These are phyloP conservation scores for Stegodyphus dumicola DNA, from an alignment of 1,140 invertebrate genomes.

Conservation along the genomic window DNA sequence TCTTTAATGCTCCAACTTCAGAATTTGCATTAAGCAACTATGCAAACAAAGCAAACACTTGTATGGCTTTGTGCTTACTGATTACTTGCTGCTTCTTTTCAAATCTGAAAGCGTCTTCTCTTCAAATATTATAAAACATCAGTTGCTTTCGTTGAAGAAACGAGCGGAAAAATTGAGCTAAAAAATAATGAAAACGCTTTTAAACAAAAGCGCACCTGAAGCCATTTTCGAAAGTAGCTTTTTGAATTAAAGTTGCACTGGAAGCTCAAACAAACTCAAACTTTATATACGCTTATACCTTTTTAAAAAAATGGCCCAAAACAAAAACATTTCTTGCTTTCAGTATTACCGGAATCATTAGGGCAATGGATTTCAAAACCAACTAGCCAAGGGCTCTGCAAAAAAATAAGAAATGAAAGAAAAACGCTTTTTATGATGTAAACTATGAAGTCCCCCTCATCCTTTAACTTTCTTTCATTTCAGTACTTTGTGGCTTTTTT, in stretches of 20 bases:
- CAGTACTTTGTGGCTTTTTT: conserved; percentile 16
- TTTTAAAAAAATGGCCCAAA: conserved; percentile 23
- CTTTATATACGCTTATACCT: conserved; percentile 45
- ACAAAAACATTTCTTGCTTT: conserved; percentile 19
- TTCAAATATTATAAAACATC: not conserved
- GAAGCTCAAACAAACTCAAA: conserved; percentile 39
- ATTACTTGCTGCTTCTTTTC: too few species aligned
- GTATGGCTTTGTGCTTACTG: too few species aligned
- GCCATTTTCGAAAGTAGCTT: conserved; percentile 55
- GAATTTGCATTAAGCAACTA: too few species aligned
- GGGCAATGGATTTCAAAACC: conserved; percentile 33
- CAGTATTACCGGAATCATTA: conserved; percentile 43
- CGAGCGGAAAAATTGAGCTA: not conserved
- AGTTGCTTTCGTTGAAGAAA: not conserved
- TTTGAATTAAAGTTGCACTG: conserved; percentile 54
- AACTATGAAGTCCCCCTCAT: conserved; percentile 31
- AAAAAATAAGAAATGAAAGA: conserved; percentile 31
- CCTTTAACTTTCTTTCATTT: conserved; percentile 48
- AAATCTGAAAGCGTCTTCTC: too few species aligned
- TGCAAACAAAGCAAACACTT: too few species aligned
- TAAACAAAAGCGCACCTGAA: conserved; percentile 42
- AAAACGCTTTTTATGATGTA: conserved; percentile 54
- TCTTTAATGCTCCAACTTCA: too few species aligned
- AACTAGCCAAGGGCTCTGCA: conserved; percentile 38
- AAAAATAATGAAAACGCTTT: conserved; percentile 42